Evolutionary conservation across 1,140 invertebrate species (phyloP), one percentile per base, ranked within the genome.

Genomic region (Leptonema lineaticorne): DNA sequence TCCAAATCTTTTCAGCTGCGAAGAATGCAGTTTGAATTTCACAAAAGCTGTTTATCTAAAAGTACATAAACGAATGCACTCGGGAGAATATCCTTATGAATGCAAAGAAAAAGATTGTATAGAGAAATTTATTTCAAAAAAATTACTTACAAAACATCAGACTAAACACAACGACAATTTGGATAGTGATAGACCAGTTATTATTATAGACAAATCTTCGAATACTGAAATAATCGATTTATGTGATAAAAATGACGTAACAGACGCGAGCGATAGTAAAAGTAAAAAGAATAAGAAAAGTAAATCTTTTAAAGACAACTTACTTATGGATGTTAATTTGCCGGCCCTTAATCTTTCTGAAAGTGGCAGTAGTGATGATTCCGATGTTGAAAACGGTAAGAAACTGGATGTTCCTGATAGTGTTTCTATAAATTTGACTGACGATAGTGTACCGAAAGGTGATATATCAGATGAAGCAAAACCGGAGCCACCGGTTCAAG

Each of bases 331-430:
- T 81, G 79, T 83, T 6, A 81, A 82, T 74, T 78, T 93, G 5
- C 91, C 91, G 1, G 90, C 89, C 3, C 79, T 92, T 30, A 93
- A 93, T 83, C 78, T 93, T 53, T 93, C 91, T 0, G 92, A 93
- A 74, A 89, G 88, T 77, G 89, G 89, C 73, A 88, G 86, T 67
- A 91, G 89, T 76, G 90, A 92, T 70, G 90, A 92, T 70, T 89
- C 88, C 6, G 89, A 91, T 68, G 80, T 82, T 46, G 88, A 88
- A 58, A 74, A 45, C 1, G 8, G n/a, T n/a, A 33, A 22, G 14
- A 64, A 64, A 26, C 7, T 16, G 8, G 37, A 46, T 2, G 37
- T 16, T 22, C 2, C 11, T 9, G 41, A 28, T 18, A 27, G 7
- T 20, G 18, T n/a, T 22, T 16, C 8, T 2, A n/a, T 37, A 1